These are phyloP conservation scores for Calidris pygmaea DNA, from an alignment of 2,113 vertebrate genomes.

Conservation along the genomic window DNA sequence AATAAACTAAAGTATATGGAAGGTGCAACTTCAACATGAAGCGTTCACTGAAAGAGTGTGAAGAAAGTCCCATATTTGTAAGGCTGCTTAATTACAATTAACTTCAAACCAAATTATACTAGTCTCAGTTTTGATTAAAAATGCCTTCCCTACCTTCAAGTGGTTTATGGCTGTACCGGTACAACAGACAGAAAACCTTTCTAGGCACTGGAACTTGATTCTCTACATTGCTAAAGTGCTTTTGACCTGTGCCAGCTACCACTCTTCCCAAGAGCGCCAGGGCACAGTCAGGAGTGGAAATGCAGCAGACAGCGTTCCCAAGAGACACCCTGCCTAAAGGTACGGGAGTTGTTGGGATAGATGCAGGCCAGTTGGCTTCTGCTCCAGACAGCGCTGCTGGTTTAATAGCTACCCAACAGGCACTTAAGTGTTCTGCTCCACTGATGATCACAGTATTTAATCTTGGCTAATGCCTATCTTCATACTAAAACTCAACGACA, in stretches of 20 bases:
- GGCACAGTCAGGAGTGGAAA: not conserved
- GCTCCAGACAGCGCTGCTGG: not conserved
- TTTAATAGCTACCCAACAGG: not conserved
- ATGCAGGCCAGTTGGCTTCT: not conserved
- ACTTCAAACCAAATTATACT: not conserved
- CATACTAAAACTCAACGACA: not conserved
- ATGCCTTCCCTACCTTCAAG: not conserved
- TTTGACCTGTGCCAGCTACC: not conserved
- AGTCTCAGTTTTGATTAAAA: not conserved
- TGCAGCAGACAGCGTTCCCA: not conserved
- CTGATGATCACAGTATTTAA: not conserved
- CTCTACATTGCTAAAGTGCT: not conserved
- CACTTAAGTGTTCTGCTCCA: not conserved
- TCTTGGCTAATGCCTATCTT: not conserved
- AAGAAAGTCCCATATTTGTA: not conserved
- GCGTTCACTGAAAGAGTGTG: not conserved
- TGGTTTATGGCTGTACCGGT: not conserved
- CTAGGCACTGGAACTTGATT: not conserved
- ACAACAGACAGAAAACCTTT: not conserved
- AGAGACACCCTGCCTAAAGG: not conserved
- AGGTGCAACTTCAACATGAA: not conserved
- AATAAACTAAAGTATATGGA: not conserved
- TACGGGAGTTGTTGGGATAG: not conserved
- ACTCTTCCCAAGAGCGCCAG: not conserved
- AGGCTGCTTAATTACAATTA: not conserved